Evolutionary conservation across 2,113 vertebrate genomes (phyloP).

Genomic region (Callocephalon fimbriatum): DNA sequence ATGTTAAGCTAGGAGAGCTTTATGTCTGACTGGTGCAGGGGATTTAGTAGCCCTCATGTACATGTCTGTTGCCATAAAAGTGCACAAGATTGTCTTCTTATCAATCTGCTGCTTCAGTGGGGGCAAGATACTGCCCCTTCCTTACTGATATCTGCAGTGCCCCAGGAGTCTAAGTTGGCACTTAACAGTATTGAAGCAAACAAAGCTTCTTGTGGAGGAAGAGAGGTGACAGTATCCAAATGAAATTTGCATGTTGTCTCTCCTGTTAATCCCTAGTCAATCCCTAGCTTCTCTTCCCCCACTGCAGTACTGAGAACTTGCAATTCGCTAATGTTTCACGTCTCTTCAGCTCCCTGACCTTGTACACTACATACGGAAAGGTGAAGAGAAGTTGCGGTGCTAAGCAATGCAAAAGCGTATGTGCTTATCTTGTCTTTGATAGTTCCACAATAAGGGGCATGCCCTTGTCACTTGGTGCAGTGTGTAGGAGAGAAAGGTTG

Average conservation of each 20-base stretch:
- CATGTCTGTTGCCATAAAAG: background rate
- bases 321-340: background rate
- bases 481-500: background rate
- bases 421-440: background rate
- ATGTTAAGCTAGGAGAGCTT: background rate
- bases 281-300: background rate
- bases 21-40: background rate
- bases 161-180: background rate
- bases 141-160: accelerated
- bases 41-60: background rate
- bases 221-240: background rate
- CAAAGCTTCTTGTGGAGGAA: background rate
- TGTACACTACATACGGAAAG: background rate
- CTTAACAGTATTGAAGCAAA: background rate
- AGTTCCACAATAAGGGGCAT: background rate
- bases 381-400: background rate
- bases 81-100: background rate
- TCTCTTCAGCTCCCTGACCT: background rate
- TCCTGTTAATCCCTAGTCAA: background rate
- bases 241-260: background rate
- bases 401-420: background rate
- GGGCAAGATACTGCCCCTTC: background rate
- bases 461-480: conserved; percentile 8
- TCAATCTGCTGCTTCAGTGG: background rate
- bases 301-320: background rate